Evolutionary conservation across 2,797 vertebrate genomes (phyloP), one percentile per base, ranked within the genome.

Genomic region (Pantherophis alleghaniensis): DNA sequence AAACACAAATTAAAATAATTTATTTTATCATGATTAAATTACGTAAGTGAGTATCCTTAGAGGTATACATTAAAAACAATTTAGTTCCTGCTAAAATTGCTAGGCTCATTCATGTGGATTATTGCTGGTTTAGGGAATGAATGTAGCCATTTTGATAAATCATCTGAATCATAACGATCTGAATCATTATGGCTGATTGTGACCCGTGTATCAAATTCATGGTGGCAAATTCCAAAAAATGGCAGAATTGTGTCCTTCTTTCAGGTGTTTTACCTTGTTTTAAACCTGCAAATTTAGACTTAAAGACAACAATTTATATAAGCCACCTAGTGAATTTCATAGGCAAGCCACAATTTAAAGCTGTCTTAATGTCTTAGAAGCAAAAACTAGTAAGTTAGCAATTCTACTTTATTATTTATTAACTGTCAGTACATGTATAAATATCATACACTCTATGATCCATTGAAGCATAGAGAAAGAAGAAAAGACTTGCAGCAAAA

Each of bases 381-480:
- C 18, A 56, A 56, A 74, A 56, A 5, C 18, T 26, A 13, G 10
- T 55, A 53, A 83, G 42, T 47, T 47, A 83, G 74, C 20, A 83
- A 13, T 47, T 42, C 74, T 22, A 32, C 89, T 20, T 32, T 55
- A n/a, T 69, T 90, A 66, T 66, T 37, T 90, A 53, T 90, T 57
- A 56, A 56, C 22, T 79, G 66, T 56, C 22, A 20, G 22, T 18
- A 18, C 22, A 14, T 26, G 22, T 37, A 0, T 53, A 93, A 61
- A 4, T 24, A 92, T 91, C n/a, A 92, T 12, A 53, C n/a, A 57
- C 7, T 26, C 66, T 14, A 14, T 28, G 0, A 0, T 91, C 59
- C 11, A 74, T 42, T 90, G 55, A 87, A 63, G 60, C 93, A 93
- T 92, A 95, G 89, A 90, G 79, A 94, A 95, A 87, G 0, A 10